Conservation (phyloP, 2,888 invertebrate genomes). For the Druceiella hillmani region DNA sequence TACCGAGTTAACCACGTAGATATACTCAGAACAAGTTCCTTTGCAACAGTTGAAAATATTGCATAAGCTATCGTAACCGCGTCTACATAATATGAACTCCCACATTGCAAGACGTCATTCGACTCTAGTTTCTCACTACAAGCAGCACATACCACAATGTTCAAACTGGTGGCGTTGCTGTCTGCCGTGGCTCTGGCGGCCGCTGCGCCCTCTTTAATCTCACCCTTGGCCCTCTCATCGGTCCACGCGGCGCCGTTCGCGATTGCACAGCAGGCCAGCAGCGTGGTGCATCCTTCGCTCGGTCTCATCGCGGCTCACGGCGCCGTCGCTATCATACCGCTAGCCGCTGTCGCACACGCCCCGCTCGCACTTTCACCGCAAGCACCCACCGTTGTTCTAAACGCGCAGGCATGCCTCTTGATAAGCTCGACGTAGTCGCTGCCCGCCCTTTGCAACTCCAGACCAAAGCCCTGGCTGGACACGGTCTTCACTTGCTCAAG, state of each 20-base stretch:
- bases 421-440: constrained; percentile 47
- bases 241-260: too few relatives aligned
- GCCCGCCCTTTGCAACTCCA: constrained; percentile 45
- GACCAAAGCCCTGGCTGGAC: constrained; percentile 43
- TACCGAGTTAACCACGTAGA: too few relatives aligned
- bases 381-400: constrained; percentile 43
- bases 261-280: too few relatives aligned
- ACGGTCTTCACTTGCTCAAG: constrained; percentile 32
- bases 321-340: constrained; percentile 29
- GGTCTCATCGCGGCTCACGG: constrained; percentile 21
- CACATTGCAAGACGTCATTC: too few relatives aligned
- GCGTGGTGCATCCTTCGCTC: too few relatives aligned
- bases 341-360: constrained; percentile 26
- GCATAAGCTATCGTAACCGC: too few relatives aligned
- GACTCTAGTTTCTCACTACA: too few relatives aligned
- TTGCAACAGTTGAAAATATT: too few relatives aligned
- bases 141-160: constrained; percentile 22
- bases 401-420: constrained; percentile 46
- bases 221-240: too few relatives aligned
- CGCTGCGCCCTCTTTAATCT: constrained; percentile 31
- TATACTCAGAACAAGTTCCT: too few relatives aligned
- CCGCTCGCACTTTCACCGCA: constrained; percentile 28
- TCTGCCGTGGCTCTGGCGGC: constrained; percentile 41
- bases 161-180: constrained; percentile 36
- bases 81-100: too few relatives aligned